Base-by-base conservation (phyloP, 1,140 invertebrate genomes). In the Cydia strobilella region DNA sequence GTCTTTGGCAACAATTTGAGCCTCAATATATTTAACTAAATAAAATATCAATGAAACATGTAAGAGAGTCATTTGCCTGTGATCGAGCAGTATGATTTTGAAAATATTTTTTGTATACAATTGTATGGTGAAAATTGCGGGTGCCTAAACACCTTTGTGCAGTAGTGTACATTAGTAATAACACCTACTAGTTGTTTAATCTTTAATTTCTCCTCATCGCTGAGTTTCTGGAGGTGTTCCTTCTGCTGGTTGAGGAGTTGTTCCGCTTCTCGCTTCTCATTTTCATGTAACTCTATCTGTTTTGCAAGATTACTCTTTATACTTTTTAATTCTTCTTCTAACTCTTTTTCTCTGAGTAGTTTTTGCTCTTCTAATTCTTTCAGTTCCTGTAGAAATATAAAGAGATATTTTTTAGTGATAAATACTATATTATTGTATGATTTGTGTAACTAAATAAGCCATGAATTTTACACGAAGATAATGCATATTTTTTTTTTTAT, bases 241-340 rank as follows among this genome's bases (percentile, higher is more conserved):
- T 93, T 90, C 82, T 94, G 87, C 23, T 91, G 82, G 39, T 82
- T 90, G 62, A 94, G 90, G 74, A 86, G 84, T 42, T 91, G 80
- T 76, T 94, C 93, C 3, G 94, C 83, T 59, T 82, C 81, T 42
- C 87, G 84, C 79, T 93, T 94, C 51, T 94, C 90, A 45, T 90
- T 88, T 73, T 93, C 91, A 15, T 87, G 92, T 59, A 85, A 82
- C 20, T 94, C 83, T n/a, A 94, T 80, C 75, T 90, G 90, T 54
- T 93, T 86, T 79, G 93, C 85, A 79, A 94, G 91, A 73, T 93
- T 94, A 71, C 85, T 79, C 72, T 91, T 93, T n/a, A 94, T 92
- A 25, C 88, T 86, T 1, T 90, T 83, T 5, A 89, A 77, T 78
- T 88, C 84, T 62, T 86, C 75, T 73, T 86, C 74, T 25, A 91